Base-by-base conservation (phyloP, 2,113 vertebrate species). In the Xiphophorus couchianus region DNA sequence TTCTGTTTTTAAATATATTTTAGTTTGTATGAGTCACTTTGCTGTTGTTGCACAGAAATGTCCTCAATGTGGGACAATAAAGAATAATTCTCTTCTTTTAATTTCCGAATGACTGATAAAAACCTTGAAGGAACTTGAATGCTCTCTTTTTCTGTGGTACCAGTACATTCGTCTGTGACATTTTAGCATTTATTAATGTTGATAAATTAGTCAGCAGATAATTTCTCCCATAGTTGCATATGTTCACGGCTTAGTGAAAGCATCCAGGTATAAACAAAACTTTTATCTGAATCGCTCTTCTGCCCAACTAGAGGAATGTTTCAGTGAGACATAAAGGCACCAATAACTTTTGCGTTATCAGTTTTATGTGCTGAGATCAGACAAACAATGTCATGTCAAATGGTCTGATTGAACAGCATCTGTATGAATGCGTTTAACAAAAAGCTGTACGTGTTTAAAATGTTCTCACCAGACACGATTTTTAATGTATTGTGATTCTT, bases 401-500 rank as follows among this genome's bases (percentile, higher is more conserved):
- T 3, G 3, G 14, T 54, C 6, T 19, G 17, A 54, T 15, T 42
- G 4, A 15, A 42, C 39, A 42, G 39, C 14, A 15, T 13, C 39
- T 15, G 39, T 15, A 4, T 42, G 39, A 42, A 42, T 31, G 15
- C 22, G 70, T 78, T 76, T 54, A 74, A 60, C 66, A 64, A 78
- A 60, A 67, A 60, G 17, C 42, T 65, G 31, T 64, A 62, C 6
- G 71, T 62, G 64, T 73, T 75, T 69, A 66, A 76, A 4, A 17
- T 48, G 17, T 19, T 17, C 44, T 67, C 48, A 71, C 68, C 77
- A 66, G 54, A 31, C 73, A 68, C 77, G 82, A 72, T 74, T 84
- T 82, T 82, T 82, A 79, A 87, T 77, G 76, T 67, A 58, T 17
- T 5, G 1, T 62, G 62, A 82, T 25, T 63, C 73, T 65, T 29